These are phyloP conservation scores for Hemaris fuciformis DNA, from an alignment of 2,888 invertebrate species.

Conservation along the genomic window DNA sequence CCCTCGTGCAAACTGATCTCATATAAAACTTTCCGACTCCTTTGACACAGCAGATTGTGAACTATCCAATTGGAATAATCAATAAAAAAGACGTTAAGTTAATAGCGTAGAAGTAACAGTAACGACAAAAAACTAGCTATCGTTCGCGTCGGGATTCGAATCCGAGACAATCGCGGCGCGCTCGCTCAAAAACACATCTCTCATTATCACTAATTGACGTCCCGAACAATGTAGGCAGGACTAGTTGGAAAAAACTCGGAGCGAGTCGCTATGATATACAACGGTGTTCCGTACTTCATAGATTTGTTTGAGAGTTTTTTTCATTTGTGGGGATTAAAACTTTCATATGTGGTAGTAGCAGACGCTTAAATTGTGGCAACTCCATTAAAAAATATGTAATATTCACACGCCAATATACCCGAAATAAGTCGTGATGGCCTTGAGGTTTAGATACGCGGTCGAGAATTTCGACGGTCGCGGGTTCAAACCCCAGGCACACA, in stretches of 20 bases:
- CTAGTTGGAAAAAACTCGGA: constrained; percentile 70
- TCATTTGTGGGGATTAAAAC: background rate
- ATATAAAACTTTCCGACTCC: background rate
- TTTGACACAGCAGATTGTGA: background rate
- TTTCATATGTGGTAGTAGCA: no score
- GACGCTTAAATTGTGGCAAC: no score
- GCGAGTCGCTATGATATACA: background rate
- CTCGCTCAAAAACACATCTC: constrained; percentile 59
- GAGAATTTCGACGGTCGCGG: no score
- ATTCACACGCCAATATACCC: no score
- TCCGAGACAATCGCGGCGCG: constrained; percentile 44
- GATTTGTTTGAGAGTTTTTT: background rate
- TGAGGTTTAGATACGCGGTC: no score
- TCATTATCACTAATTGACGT: constrained; percentile 79
- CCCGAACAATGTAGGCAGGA: constrained; percentile 65
- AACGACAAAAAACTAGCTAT: constrained; percentile 1
- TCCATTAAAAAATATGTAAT: no score
- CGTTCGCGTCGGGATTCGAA: constrained; percentile 5
- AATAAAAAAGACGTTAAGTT: constrained; percentile 6
- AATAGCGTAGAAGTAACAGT: constrained; percentile 9
- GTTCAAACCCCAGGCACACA: no score
- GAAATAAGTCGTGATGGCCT: no score
- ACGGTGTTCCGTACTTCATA: background rate
- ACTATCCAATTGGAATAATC: background rate
- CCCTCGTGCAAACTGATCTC: no score